Conservation (phyloP, 2,888 invertebrate genomes). For the Harpalus rufipes region DNA sequence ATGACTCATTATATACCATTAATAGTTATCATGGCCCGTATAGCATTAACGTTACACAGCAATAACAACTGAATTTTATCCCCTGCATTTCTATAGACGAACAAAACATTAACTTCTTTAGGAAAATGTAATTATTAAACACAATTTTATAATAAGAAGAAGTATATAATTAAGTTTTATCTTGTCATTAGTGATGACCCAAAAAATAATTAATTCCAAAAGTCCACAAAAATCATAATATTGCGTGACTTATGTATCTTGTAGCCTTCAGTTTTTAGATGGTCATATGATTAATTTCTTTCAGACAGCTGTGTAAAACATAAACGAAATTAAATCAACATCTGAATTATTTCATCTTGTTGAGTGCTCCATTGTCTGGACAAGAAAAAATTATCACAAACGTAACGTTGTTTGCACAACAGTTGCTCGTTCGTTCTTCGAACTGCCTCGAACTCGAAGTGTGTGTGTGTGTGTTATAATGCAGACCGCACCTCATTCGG, state of each 20-base stretch:
- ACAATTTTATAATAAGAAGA: not conserved
- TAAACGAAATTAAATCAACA: slow-evolving; percentile 61
- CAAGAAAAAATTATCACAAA: slow-evolving; percentile 55
- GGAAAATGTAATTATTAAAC: slow-evolving; percentile 16
- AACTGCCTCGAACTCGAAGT: slow-evolving; percentile 6
- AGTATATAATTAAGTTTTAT: not conserved
- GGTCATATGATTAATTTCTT: slow-evolving; percentile 53
- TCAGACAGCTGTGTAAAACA: slow-evolving; percentile 40
- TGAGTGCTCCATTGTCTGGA: slow-evolving; percentile 53
- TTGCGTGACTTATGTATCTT: slow-evolving; percentile 55
- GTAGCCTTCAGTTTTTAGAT: slow-evolving; percentile 21
- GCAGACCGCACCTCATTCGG: slow-evolving; percentile 43
- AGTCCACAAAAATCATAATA: slow-evolving; percentile 24
- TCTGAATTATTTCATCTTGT: slow-evolving; percentile 60
- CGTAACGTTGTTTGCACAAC: slow-evolving; percentile 45
- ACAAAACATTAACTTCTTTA: not conserved
- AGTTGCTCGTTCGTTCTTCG: slow-evolving; percentile 14
- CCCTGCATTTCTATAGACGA: not conserved
- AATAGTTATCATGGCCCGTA: not conserved
- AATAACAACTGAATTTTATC: not conserved
- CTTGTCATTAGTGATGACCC: slow-evolving; percentile 23
- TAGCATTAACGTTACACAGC: not conserved
- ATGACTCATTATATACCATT: not conserved
- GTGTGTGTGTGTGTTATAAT: slow-evolving; percentile 26
- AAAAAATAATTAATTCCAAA: slow-evolving; percentile 45